phyloP scores from a whole-genome alignment of 2,888 invertebrate species.

The Dryococelus australis region DNA sequence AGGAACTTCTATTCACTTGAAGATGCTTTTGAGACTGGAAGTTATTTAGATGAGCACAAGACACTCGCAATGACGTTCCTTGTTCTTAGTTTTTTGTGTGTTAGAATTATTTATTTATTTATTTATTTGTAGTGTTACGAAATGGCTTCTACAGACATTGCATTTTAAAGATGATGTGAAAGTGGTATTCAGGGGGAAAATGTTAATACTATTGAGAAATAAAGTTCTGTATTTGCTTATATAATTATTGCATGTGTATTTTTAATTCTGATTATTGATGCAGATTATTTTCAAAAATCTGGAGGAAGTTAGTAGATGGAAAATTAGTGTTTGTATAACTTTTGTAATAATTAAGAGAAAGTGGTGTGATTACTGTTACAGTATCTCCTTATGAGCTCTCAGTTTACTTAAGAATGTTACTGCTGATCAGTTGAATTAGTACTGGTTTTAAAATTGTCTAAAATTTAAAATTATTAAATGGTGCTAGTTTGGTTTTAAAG shows the following conservation, averaged over 20 bases:
- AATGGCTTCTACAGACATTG: conserved; percentile 9
- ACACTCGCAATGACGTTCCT: conserved; percentile 16
- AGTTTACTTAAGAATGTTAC: no score
- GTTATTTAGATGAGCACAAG: background rate
- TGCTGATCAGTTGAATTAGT: no score
- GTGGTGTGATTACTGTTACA: no score
- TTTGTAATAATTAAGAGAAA: no score
- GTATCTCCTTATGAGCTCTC: no score
- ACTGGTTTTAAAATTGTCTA: background rate
- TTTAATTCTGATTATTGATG: no score
- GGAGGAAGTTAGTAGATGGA: no score
- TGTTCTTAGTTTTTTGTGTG: background rate
- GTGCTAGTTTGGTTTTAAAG: background rate
- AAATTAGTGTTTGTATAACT: no score
- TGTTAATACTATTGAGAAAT: background rate
- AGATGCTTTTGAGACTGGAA: background rate
- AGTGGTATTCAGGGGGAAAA: background rate
- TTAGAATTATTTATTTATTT: background rate
- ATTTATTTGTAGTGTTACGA: background rate
- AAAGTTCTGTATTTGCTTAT: background rate
- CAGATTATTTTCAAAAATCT: no score
- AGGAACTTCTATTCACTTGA: background rate
- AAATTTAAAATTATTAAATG: background rate
- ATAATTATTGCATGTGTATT: background rate
- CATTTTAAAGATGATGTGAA: background rate